Evolutionary conservation across 2,888 invertebrate species (phyloP).

Genomic region (Mantis religiosa): DNA sequence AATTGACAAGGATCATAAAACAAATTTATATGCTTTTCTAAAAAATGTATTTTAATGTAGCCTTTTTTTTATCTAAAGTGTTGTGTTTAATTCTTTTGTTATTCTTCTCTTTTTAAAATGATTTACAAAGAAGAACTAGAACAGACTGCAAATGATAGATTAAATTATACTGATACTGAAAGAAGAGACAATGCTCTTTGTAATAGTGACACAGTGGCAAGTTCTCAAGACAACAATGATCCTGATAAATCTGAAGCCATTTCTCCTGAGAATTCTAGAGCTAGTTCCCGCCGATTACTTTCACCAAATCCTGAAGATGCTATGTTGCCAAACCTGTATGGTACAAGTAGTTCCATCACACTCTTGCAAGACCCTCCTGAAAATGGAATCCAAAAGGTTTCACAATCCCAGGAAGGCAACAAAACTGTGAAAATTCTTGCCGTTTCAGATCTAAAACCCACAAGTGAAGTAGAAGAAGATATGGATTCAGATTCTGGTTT

Average conservation of each 20-base stretch:
- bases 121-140: not conserved
- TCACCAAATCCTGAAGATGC: constrained; percentile 24
- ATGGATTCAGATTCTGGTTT: constrained; percentile 27
- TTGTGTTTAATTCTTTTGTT: not conserved
- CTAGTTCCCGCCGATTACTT: not conserved
- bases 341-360: not conserved
- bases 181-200: not conserved
- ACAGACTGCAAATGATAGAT: not conserved
- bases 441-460: not conserved
- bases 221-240: not conserved
- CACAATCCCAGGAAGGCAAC: not conserved
- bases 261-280: not conserved
- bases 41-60: too few relatives aligned
- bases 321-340: constrained; percentile 8
- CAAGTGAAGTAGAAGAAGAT: constrained; percentile 21
- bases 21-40: too few relatives aligned
- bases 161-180: not conserved
- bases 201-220: not conserved
- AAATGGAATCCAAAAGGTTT: not conserved
- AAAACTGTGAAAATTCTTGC: not conserved
- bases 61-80: too few relatives aligned
- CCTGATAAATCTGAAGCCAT: not conserved
- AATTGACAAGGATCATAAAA: too few relatives aligned
- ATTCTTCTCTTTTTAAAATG: not conserved
- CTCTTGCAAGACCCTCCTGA: not conserved